Base-by-base conservation (phyloP, 2,888 invertebrate species). In the Dascillus cervinus region DNA sequence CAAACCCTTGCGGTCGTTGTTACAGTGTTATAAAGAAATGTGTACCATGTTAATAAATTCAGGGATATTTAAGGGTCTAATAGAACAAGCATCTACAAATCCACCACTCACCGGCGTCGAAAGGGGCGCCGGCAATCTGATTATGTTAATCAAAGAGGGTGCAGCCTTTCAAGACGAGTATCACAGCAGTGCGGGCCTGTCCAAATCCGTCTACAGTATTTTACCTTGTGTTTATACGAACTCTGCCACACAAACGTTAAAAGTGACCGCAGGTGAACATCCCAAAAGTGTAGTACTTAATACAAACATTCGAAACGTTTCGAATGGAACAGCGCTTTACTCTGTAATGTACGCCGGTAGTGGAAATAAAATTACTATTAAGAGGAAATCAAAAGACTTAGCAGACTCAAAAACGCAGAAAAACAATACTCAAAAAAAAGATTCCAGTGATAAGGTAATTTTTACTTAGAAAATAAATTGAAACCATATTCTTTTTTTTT, bases 21-120 rank as follows among this genome's bases (percentile, higher is more conserved):
- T 92, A 34, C 82, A 87, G 61, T 90, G 91, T 66, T 92, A 90
- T 59, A 87, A 87, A 64, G 84, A 86, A 56, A 71, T 92, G 39
- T 92, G 92, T 68, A 78, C 82, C 56, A 87, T 86, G 64, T 72
- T 92, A 51, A 77, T 80, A 50, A 78, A 75, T 34, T 81, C 84
- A 2, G 72, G 76, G 21, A 73, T 86, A 36, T 87, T 81, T 59
- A 75, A 73, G 55, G 72, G 65, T 42, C 64, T 80, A 41, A 49
- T 69, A 41, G 66, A 72, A 41, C 69, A 73, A 55, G 69, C 73
- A 35, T 65, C 70, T 47, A 65, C 66, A 57, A 66, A 59, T 43
- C 73, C 63, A 43, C 71, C 67, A 33, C 67, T 66, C 29, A 71
- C 66, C 49, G 74, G 68, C 43, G 71, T 60, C 9, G 60, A 64